phyloP scores from a whole-genome alignment of 2,113 vertebrate species.

The Upupa epops region DNA sequence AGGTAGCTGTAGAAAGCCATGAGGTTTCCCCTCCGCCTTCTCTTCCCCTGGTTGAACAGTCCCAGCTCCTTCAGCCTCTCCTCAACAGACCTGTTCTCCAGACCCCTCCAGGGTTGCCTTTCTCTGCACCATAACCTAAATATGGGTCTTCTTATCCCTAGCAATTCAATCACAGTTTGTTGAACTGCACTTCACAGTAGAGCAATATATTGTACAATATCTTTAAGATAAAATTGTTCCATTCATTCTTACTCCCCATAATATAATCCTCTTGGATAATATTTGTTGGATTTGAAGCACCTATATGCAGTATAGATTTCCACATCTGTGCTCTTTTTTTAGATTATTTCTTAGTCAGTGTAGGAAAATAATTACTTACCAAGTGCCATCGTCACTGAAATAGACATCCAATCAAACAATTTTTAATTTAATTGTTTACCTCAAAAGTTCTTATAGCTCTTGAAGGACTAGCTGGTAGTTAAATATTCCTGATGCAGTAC shows the following conservation, averaged over 20 bases:
- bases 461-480: background rate
- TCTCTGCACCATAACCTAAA: background rate
- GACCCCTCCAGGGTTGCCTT: too few relatives aligned
- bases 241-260: background rate
- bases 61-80: too few relatives aligned
- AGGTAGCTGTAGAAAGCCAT: too few relatives aligned
- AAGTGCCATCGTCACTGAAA: background rate
- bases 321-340: background rate
- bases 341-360: background rate
- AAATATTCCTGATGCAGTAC: conserved; percentile 21
- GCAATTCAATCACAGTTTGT: background rate
- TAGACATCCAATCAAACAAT: background rate
- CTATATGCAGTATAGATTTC: background rate
- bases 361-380: background rate
- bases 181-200: background rate
- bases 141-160: background rate
- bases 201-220: background rate
- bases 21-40: too few relatives aligned
- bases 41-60: too few relatives aligned
- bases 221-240: background rate
- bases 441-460: background rate
- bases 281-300: background rate
- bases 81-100: too few relatives aligned
- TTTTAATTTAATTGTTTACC: background rate
- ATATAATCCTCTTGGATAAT: background rate